A percentile compares a stretch with the other conserved stretches of the same genome.
Evolutionary conservation across 1,140 invertebrate genomes (phyloP).

Genomic region (Stegodyphus dumicola): DNA sequence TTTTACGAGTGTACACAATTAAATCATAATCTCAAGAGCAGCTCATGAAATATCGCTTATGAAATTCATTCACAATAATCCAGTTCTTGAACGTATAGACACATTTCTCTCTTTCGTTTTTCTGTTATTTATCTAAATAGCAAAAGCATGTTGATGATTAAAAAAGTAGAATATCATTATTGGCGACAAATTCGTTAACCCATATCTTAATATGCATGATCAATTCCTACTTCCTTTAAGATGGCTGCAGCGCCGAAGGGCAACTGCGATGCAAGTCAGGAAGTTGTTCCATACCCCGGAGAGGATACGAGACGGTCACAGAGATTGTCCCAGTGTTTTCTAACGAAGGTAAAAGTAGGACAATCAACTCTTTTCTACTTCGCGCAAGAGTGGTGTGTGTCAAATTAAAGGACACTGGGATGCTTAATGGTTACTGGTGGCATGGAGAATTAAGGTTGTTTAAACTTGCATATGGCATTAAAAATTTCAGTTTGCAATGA

Average conservation of each 20-base stretch:
- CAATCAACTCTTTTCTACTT: background rate
- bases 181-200: constrained; percentile 51
- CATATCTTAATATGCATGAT: constrained; percentile 47
- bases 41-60: too few relatives aligned
- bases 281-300: background rate
- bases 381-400: background rate
- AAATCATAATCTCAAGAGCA: too few relatives aligned
- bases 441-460: too few relatives aligned
- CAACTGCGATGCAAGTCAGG: background rate
- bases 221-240: constrained; percentile 40
- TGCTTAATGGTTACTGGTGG: too few relatives aligned
- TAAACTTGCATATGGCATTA: too few relatives aligned
- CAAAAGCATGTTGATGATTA: too few relatives aligned
- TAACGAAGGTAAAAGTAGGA: constrained; percentile 18
- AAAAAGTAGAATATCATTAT: background rate
- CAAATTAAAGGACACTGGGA: background rate
- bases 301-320: background rate
- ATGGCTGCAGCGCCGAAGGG: background rate
- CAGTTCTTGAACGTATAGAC: too few relatives aligned
- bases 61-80: too few relatives aligned
- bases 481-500: too few relatives aligned
- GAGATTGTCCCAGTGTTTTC: background rate
- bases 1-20: too few relatives aligned
- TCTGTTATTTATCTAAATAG: too few relatives aligned
- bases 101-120: too few relatives aligned